A percentile compares a stretch with the other conserved stretches of the same genome.
These are phyloP conservation scores for Perithous albicinctus DNA, from an alignment of 2,888 invertebrate species.

Conservation along the genomic window DNA sequence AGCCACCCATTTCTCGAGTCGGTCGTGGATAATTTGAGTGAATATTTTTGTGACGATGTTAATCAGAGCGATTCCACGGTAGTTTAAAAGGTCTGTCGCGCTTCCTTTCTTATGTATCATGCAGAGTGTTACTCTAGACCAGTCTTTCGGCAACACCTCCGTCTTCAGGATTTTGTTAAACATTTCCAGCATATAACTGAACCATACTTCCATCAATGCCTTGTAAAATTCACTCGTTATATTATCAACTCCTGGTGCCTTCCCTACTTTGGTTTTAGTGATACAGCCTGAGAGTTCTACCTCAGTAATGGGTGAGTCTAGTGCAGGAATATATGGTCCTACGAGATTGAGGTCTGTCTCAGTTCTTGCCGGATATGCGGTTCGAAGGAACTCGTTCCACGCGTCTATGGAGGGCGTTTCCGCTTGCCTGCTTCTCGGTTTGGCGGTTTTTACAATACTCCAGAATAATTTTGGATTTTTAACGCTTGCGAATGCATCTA, in stretches of 20 bases:
- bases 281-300: constrained; percentile 32
- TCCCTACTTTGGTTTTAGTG: constrained; percentile 35
- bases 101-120: too few species aligned
- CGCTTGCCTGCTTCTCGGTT: background rate
- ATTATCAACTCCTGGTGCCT: constrained; percentile 61
- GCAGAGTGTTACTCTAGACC: too few species aligned
- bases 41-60: constrained; percentile 68
- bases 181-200: background rate
- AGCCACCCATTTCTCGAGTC: constrained; percentile 42
- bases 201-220: constrained; percentile 24
- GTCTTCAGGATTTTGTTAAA: too few species aligned
- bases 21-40: constrained; percentile 51
- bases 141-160: too few species aligned
- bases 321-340: background rate
- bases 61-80: constrained; percentile 68
- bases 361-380: constrained; percentile 14
- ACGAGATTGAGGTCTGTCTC: too few species aligned
- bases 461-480: constrained; percentile 11
- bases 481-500: constrained; percentile 16
- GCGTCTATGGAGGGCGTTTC: background rate
- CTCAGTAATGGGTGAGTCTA: constrained; percentile 25
- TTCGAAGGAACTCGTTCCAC: constrained; percentile 34
- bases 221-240: constrained; percentile 58
- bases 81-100: constrained; percentile 61
- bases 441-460: constrained; percentile 14